Base-by-base conservation (phyloP, 2,797 vertebrate species). In the Lateolabrax maculatus region DNA sequence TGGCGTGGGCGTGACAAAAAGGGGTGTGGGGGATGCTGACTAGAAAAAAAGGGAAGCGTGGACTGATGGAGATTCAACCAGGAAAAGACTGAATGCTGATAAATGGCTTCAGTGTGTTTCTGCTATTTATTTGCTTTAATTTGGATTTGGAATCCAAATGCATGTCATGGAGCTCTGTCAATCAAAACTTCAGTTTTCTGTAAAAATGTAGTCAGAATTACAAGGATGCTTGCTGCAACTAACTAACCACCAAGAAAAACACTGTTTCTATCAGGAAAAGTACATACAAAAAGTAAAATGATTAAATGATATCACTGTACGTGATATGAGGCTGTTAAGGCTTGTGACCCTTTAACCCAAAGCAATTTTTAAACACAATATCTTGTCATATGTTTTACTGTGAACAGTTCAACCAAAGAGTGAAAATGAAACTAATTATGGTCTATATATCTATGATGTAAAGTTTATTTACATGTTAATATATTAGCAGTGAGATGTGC, bases 81-180 rank as follows among this genome's bases (percentile, higher is more conserved):
- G 65, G 52, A 44, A 43, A 52, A 44, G 21, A 67, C 9, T 37
- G 37, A 62, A 57, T 12, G 37, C 57, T 58, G 46, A 57, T 19
- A 46, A 63, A 70, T 55, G 49, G 36, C 70, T 58, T 51, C 21
- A 23, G 5, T 52, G 21, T 70, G 37, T 37, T 34, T 5, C 64
- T 65, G 56, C 43, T 41, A 43, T 68, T 67, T 39, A 49, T 76
- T 77, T 78, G 63, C 55, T 74, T 72, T 77, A 56, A 21, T 51
- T 71, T 37, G 60, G 56, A 74, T 70, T 25, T 57, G 37, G 36
- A 71, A 52, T 39, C 37, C 16, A 66, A 69, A 65, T 53, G 34
- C 27, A 36, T 44, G 23, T 48, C n/a, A 12, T 53, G 25, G 58
- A 58, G 44, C 36, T 58, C 13, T 29, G 43, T 79, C 53, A 43